Percentiles rank a stretch among this genome's conserved stretches.
Conservation (phyloP, 2,888 invertebrate species). For the Oligia strigilis region DNA sequence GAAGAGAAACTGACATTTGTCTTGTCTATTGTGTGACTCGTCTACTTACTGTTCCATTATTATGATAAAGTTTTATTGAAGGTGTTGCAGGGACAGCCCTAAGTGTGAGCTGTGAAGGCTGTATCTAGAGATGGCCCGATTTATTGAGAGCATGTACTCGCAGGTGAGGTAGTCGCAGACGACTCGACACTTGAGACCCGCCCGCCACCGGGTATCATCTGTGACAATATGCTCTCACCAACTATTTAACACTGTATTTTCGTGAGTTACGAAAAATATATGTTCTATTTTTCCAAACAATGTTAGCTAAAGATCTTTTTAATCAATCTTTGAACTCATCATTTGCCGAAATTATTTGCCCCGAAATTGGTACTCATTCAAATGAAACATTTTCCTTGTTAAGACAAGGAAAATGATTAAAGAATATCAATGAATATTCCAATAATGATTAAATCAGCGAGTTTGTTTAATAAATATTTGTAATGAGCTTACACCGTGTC, state of each 20-base stretch:
- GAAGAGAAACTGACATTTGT: slow-evolving; percentile 82
- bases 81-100: slow-evolving; percentile 59
- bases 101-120: slow-evolving; percentile 56
- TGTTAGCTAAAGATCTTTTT: background rate
- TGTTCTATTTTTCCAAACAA: slow-evolving; percentile 6
- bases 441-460: slow-evolving; percentile 20
- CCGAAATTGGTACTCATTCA: background rate
- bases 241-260: slow-evolving; percentile 33
- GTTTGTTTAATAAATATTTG: slow-evolving; percentile 25
- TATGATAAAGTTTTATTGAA: slow-evolving; percentile 63
- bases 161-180: slow-evolving; percentile 53
- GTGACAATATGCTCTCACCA: slow-evolving; percentile 21
- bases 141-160: slow-evolving; percentile 65
- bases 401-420: background rate
- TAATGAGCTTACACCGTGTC: slow-evolving; percentile 26
- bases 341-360: background rate
- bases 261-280: background rate
- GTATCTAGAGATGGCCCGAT: slow-evolving; percentile 63
- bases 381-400: background rate
- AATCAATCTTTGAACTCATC: background rate
- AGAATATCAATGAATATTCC: slow-evolving; percentile 10
- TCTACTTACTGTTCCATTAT: slow-evolving; percentile 64
- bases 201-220: slow-evolving; percentile 39
- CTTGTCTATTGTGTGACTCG: slow-evolving; percentile 80
- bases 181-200: slow-evolving; percentile 41